Percentiles rank a stretch among this genome's conserved stretches.
These are phyloP conservation scores for Papilio machaon DNA, from an alignment of 1,140 invertebrate genomes.

Conservation along the genomic window DNA sequence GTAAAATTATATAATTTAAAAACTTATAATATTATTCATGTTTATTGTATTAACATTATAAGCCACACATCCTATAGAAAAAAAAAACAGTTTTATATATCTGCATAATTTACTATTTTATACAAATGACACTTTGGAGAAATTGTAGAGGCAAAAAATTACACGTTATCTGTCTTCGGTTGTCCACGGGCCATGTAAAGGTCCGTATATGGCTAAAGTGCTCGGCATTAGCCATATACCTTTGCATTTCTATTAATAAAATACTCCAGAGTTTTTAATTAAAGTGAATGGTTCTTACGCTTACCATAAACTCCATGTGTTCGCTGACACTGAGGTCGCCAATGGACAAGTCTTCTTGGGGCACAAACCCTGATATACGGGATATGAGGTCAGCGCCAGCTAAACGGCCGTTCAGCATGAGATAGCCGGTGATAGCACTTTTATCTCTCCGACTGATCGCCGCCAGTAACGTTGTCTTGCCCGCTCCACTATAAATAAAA, in stretches of 20 bases:
- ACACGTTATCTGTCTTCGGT: not conserved
- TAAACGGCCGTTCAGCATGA: constrained; percentile 86
- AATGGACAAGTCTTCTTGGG: constrained; percentile 87
- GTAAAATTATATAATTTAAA: not conserved
- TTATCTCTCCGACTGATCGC: constrained; percentile 86
- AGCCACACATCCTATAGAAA: not conserved
- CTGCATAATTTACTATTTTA: not conserved
- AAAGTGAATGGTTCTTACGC: constrained; percentile 40
- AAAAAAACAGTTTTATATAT: too few relatives aligned
- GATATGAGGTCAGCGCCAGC: constrained; percentile 84
- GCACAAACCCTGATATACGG: constrained; percentile 88
- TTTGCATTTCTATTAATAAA: not conserved
- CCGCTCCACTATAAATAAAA: constrained; percentile 83
- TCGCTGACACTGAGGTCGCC: constrained; percentile 87
- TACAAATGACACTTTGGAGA: not conserved
- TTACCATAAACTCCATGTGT: constrained; percentile 90
- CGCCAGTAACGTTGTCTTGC: constrained; percentile 88
- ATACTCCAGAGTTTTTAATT: not conserved
- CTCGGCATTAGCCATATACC: not conserved
- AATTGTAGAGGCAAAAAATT: not conserved
- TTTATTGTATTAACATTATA: not conserved
- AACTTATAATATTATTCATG: not conserved
- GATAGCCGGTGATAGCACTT: constrained; percentile 84
- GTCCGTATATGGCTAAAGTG: too few relatives aligned
- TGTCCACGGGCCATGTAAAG: not conserved